A percentile compares a stretch with the other conserved stretches of the same genome.
Conservation (phyloP, 2,888 invertebrate genomes). For the Syrista parreyssii region DNA sequence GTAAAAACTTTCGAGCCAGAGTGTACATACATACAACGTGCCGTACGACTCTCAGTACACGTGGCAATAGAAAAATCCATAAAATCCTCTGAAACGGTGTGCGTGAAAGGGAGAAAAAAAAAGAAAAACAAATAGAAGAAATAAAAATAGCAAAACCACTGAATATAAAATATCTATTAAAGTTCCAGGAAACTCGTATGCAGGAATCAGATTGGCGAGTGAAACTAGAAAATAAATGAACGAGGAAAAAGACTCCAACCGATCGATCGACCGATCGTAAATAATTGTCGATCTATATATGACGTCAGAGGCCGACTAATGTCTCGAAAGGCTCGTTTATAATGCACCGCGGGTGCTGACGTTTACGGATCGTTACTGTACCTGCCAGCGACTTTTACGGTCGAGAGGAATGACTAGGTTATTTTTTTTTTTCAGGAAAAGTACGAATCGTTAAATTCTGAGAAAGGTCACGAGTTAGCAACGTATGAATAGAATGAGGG, state of each 20-base stretch:
- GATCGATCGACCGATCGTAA: conserved; percentile 1
- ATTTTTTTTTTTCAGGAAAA: conserved; percentile 3
- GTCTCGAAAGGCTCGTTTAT: background rate
- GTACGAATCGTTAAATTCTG: conserved; percentile 7
- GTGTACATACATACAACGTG: background rate
- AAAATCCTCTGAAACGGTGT: background rate
- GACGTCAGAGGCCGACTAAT: background rate
- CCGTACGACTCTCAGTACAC: background rate
- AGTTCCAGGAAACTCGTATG: background rate
- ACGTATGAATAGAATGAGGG: background rate
- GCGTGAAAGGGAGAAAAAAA: background rate
- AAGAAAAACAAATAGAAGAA: background rate
- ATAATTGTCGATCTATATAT: background rate
- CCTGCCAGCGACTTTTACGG: conserved; percentile 11
- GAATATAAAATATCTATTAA: background rate
- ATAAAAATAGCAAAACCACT: background rate
- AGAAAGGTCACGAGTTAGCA: background rate
- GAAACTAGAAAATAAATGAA: background rate
- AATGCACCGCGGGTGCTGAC: conserved; percentile 2
- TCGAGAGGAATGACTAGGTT: background rate
- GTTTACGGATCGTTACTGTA: background rate
- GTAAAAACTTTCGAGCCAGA: background rate
- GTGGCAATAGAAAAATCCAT: background rate
- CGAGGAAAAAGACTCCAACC: background rate
- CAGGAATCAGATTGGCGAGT: background rate